Evolutionary conservation across 2,113 vertebrate genomes (phyloP).

Genomic region (Burhinus bistriatus): DNA sequence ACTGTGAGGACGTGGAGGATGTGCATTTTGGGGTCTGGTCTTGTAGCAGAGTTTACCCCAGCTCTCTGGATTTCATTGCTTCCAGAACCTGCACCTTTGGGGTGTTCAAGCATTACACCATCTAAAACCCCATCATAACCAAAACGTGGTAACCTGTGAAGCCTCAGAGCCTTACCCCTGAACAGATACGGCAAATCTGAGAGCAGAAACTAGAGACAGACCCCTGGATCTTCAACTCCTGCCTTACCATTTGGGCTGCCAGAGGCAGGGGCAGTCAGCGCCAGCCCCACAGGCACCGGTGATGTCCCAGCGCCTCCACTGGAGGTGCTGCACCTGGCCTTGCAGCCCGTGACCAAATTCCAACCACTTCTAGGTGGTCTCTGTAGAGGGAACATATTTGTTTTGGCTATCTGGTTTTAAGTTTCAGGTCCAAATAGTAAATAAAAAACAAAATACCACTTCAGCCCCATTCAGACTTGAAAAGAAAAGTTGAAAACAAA

Average conservation of each 20-base stretch:
- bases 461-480: not conserved
- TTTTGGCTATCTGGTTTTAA: not conserved
- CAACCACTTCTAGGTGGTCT: not conserved
- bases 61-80: not conserved
- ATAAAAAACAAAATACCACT: not conserved
- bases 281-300: not conserved
- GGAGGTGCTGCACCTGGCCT: not conserved
- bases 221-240: not conserved
- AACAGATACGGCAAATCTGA: not conserved
- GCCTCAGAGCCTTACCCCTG: not conserved
- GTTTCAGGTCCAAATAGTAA: not conserved
- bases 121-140: not conserved
- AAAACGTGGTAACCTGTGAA: not conserved
- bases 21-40: not conserved
- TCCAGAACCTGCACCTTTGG: not conserved
- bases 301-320: accelerated
- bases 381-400: not conserved
- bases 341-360: not conserved
- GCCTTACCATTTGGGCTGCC: not conserved
- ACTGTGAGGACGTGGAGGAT: not conserved
- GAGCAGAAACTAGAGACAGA: not conserved
- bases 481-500: not conserved
- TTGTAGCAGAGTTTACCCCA: not conserved
- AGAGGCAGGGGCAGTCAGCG: not conserved
- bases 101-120: not conserved